Conservation (phyloP, 2,888 invertebrate species). For the Lamproptera curius region DNA sequence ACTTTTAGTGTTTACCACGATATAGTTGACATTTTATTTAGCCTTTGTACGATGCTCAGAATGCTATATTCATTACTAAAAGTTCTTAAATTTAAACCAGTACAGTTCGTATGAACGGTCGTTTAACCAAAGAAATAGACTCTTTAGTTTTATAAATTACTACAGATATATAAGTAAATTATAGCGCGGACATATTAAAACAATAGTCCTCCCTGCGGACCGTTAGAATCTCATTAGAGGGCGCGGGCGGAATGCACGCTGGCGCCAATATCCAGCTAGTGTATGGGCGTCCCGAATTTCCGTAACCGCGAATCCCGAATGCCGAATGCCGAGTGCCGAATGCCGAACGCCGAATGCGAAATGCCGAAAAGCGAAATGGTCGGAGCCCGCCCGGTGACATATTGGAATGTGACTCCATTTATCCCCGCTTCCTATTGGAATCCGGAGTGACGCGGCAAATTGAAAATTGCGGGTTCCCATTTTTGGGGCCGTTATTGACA, state of each 20-base stretch:
- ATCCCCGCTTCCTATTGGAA: constrained; percentile 76
- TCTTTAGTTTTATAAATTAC: no score
- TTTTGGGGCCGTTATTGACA: constrained; percentile 66
- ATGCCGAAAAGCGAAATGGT: constrained; percentile 66
- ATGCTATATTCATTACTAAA: no score
- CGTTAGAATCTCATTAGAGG: constrained; percentile 65
- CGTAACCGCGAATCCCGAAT: constrained; percentile 59
- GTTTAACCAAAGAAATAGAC: no score
- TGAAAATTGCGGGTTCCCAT: constrained; percentile 74
- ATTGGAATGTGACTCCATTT: constrained; percentile 78
- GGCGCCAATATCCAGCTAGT: constrained; percentile 53
- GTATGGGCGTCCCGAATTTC: constrained; percentile 47
- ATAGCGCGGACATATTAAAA: constrained; percentile 14
- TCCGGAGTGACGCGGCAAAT: constrained; percentile 77
- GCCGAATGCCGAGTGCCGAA: constrained; percentile 45
- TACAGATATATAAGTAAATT: no score
- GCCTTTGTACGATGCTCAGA: no score
- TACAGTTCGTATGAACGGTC: no score
- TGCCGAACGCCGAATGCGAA: constrained; percentile 45
- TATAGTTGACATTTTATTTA: no score
- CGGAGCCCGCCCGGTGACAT: constrained; percentile 68
- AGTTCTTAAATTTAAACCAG: no score
- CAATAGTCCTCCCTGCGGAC: constrained; percentile 22
- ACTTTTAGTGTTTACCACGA: no score
- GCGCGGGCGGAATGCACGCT: constrained; percentile 49